A percentile compares a stretch with the other conserved stretches of the same genome.
phyloP scores from a whole-genome alignment of 2,888 invertebrate genomes.

The Synergus laeviventris region DNA sequence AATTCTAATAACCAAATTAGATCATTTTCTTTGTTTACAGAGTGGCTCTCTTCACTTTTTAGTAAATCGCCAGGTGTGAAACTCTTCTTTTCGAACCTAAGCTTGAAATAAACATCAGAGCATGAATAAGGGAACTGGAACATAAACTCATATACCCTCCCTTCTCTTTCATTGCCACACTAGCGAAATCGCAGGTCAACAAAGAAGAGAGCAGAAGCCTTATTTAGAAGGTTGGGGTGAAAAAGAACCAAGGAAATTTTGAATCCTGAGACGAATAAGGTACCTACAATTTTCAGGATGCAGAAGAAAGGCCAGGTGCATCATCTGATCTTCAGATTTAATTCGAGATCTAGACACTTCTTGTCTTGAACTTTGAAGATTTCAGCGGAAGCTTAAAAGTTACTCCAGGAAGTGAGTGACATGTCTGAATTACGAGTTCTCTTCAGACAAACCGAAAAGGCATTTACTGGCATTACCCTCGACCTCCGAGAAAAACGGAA shows the following conservation, averaged over 20 bases:
- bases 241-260: neutral
- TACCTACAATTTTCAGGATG: neutral
- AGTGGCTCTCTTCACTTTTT: neutral
- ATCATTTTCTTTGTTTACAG: neutral
- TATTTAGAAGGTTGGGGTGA: neutral
- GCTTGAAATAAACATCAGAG: neutral
- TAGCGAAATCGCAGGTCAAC: neutral
- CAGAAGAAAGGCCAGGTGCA: neutral
- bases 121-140: neutral
- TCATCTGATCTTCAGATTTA: neutral
- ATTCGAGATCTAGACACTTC: neutral
- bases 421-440: constrained; percentile 28
- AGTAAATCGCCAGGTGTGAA: constrained; percentile 4
- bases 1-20: neutral
- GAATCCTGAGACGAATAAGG: neutral
- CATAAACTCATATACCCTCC: neutral
- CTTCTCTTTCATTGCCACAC: neutral
- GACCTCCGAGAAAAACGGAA: constrained; percentile 57
- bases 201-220: constrained; percentile 1
- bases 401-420: constrained; percentile 18
- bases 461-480: constrained; percentile 19
- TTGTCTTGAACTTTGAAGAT: neutral
- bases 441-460: constrained; percentile 21
- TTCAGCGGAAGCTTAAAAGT: neutral
- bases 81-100: neutral